Base-by-base conservation (phyloP, 1,140 invertebrate species). In the Drosophila varians region DNA sequence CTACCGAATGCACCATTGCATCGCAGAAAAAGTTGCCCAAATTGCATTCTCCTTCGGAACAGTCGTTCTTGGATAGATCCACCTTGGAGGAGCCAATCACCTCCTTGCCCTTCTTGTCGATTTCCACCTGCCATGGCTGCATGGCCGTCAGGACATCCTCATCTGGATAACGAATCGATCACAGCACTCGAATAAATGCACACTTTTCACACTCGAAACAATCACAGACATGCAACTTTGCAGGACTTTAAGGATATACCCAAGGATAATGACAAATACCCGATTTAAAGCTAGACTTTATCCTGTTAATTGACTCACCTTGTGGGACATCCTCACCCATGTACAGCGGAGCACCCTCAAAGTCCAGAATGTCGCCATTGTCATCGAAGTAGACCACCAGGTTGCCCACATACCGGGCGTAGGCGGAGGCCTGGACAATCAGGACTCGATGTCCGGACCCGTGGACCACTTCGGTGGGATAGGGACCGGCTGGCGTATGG, bases 11-110 rank as follows among this genome's bases (percentile, higher is more conserved):
- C 23, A 96, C 92, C 91, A 95, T 94, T 0, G 95, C 94, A 66
- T 96, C 95, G 5, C 95, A 93, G 28, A 96, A 93, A 12, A 96
- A 93, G 84, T 94, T 96, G 11, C 95, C 96, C 31, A 97, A 83
- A 65, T 95, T 96, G 78, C 96, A 97, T 90, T 97, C 96, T 0
- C 75, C 77, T 11, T 88, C 90, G 7, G 92, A 74, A 73, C 96
- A 96, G 0, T 84, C 78, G 1, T 91, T 90, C 38, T 93, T 93
- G 12, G 92, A 92, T 1, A 96, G 79, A 36, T 92, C 91, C 0
- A 95, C 94, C 66, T 91, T 91, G 0, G 93, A 92, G 3, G 56
- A 57, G 0, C 94, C 95, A 8, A 96, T 79, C 8, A 93, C 90
- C 68, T 92, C 91, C 25, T 92, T 92, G 1, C 94, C 94, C 0